Percentiles rank a stretch among this genome's conserved stretches.
These are phyloP conservation scores for Ptyas mucosa DNA, from an alignment of 2,113 vertebrate genomes.

Conservation along the genomic window DNA sequence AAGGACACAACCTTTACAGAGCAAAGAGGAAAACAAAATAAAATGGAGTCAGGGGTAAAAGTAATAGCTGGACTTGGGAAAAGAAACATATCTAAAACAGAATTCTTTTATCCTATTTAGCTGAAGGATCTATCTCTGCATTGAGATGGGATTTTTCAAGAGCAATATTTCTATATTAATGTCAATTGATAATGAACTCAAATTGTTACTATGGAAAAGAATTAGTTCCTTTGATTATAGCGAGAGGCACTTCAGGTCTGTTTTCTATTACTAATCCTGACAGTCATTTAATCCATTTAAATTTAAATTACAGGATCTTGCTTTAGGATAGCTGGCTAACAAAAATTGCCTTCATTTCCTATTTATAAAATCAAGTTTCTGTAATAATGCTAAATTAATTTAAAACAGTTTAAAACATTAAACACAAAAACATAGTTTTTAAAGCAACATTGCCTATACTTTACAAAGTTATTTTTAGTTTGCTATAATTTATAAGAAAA, in stretches of 20 bases:
- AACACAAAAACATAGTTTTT: not conserved
- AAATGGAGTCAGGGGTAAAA: not conserved
- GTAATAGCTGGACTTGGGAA: not conserved
- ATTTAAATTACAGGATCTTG: not conserved
- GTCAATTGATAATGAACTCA: not conserved
- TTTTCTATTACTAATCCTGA: not conserved
- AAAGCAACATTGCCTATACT: not conserved
- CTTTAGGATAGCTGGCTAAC: not conserved
- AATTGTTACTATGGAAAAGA: not conserved
- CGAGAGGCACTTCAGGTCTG: not conserved
- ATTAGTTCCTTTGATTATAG: not conserved
- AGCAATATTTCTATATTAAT: not conserved
- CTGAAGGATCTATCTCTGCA: not conserved
- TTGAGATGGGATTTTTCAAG: not conserved
- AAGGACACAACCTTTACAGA: not conserved
- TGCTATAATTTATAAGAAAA: not conserved
- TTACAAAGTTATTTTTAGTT: not conserved
- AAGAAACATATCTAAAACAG: not conserved
- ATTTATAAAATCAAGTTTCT: not conserved
- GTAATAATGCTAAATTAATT: not conserved
- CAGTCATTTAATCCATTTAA: slow-evolving; percentile 7
- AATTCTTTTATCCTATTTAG: not conserved
- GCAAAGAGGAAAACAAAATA: slow-evolving; percentile 5
- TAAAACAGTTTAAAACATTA: not conserved
- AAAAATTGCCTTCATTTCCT: slow-evolving; percentile 8